A percentile compares a stretch with the other conserved stretches of the same genome.
Conservation (phyloP, 2,113 vertebrate genomes). For the Philantomba maxwellii region DNA sequence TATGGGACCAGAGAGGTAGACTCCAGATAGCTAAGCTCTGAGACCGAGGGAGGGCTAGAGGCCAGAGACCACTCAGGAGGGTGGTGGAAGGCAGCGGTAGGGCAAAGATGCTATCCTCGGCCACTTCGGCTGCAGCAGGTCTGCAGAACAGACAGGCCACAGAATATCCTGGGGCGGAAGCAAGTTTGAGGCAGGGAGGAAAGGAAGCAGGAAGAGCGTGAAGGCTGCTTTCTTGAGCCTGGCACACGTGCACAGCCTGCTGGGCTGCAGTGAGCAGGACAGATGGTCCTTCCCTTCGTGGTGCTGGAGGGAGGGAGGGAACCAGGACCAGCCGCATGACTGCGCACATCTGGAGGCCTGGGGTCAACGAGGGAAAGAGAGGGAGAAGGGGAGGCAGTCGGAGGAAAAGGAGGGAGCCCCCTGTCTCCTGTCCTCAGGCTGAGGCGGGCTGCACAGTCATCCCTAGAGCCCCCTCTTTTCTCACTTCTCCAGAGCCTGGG, state of each 20-base stretch:
- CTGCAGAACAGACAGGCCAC: not conserved
- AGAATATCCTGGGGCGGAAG: not conserved
- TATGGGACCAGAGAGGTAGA: not conserved
- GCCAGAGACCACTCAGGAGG: not conserved
- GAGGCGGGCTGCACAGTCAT: not conserved
- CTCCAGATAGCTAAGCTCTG: not conserved
- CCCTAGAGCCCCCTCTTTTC: not conserved
- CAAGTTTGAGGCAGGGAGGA: not conserved
- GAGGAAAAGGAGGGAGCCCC: not conserved
- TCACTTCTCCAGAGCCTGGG: not conserved
- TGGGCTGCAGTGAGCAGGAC: not conserved
- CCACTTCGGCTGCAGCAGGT: not conserved
- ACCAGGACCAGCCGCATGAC: not conserved
- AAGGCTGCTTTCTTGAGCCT: not conserved
- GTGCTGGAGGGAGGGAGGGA: not conserved
- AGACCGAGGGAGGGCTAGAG: not conserved
- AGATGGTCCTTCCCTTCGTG: not conserved
- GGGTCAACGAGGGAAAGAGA: not conserved
- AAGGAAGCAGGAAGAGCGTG: not conserved
- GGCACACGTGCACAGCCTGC: not conserved
- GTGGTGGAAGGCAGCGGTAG: accelerated
- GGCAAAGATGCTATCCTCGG: not conserved
- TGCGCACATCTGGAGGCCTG: constrained; percentile 40
- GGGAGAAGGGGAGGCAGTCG: not conserved
- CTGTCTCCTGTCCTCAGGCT: not conserved